A percentile compares a stretch with the other conserved stretches of the same genome.
Evolutionary conservation across 2,888 invertebrate genomes (phyloP).

Genomic region (Rugalucina vietnamica): DNA sequence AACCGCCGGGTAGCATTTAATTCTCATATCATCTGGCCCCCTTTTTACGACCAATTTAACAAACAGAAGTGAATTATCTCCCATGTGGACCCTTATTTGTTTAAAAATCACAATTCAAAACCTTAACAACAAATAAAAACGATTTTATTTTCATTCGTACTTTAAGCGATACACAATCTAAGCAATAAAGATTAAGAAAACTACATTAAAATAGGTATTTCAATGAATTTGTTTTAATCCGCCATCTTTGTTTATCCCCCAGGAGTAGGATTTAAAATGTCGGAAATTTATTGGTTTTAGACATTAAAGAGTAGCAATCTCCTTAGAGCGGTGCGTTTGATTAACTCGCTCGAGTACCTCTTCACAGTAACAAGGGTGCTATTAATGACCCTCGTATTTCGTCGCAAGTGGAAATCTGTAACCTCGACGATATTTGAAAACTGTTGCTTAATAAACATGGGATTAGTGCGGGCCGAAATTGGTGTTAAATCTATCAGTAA

Average conservation of each 20-base stretch:
- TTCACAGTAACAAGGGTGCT: background rate
- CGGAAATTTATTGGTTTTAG: slow-evolving; percentile 10
- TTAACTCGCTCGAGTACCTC: background rate
- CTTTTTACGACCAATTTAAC: background rate
- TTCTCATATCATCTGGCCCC: background rate
- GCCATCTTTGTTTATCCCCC: background rate
- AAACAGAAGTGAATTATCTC: background rate
- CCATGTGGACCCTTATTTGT: background rate
- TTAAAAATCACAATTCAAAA: background rate
- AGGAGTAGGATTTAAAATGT: background rate
- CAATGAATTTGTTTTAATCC: slow-evolving; percentile 5
- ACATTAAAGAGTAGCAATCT: slow-evolving; percentile 8
- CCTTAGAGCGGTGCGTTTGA: background rate
- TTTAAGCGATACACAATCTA: background rate
- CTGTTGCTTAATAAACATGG: background rate
- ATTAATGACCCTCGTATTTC: background rate
- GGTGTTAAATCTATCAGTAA: slow-evolving; percentile 12
- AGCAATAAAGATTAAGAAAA: background rate
- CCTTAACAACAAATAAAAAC: background rate
- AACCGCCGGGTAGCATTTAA: background rate
- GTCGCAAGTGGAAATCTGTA: background rate
- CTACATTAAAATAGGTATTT: background rate
- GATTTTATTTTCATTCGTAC: background rate
- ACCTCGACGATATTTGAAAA: background rate
- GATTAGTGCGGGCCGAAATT: background rate